Evolutionary conservation across 2,888 invertebrate species (phyloP).

Genomic region (Mimumesa dahlbomi): DNA sequence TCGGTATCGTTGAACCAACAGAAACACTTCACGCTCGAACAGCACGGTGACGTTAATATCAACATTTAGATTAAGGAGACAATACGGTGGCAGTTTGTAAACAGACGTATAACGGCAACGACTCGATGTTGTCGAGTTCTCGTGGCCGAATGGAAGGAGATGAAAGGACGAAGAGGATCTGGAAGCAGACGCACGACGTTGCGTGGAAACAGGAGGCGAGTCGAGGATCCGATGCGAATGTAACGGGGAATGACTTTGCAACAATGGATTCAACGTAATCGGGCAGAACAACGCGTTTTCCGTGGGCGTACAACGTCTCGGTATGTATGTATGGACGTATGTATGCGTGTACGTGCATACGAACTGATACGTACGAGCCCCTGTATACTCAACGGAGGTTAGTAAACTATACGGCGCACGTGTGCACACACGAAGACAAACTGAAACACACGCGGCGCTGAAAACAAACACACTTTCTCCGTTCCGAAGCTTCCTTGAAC

Average conservation of each 20-base stretch:
- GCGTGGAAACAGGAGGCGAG: slow-evolving; percentile 12
- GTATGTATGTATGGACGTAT: too few relatives aligned
- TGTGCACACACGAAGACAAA: slow-evolving; percentile 9
- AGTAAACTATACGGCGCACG: slow-evolving; percentile 15
- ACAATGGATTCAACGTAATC: slow-evolving; percentile 55
- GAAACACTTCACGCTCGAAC: not conserved
- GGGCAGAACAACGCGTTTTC: slow-evolving; percentile 46
- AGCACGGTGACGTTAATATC: not conserved
- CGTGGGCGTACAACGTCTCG: too few relatives aligned
- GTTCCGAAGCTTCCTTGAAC: too few relatives aligned
- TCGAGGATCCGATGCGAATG: slow-evolving; percentile 10
- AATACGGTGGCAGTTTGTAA: not conserved
- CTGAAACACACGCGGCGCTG: not conserved
- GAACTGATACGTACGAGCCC: too few relatives aligned
- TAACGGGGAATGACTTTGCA: slow-evolving; percentile 41
- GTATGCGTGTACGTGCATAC: too few relatives aligned
- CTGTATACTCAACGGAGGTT: slow-evolving; percentile 27
- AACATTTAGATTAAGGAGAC: not conserved
- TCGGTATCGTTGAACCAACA: not conserved
- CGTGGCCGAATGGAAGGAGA: too few relatives aligned
- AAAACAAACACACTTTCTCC: not conserved
- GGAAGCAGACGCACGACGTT: not conserved
- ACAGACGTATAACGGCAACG: not conserved
- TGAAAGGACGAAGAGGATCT: too few relatives aligned
- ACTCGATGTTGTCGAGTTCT: not conserved